Conservation (phyloP, 2,797 vertebrate genomes). For the Bucorvus abyssinicus region DNA sequence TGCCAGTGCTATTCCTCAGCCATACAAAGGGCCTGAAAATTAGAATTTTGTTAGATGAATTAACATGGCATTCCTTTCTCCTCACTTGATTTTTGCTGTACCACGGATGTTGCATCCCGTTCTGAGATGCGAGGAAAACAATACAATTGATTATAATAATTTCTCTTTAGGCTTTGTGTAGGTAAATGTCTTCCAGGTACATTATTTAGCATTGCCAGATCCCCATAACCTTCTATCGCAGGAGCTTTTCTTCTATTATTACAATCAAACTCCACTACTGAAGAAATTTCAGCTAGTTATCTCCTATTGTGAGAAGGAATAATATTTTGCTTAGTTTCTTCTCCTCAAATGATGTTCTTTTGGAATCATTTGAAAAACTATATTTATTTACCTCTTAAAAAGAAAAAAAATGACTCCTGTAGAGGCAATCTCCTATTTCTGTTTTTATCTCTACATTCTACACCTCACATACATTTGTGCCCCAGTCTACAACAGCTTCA, state of each 20-base stretch:
- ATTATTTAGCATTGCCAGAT: not conserved
- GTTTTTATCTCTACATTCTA: not conserved
- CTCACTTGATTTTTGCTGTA: not conserved
- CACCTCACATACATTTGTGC: not conserved
- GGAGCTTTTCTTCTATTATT: not conserved
- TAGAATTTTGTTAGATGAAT: slow-evolving; percentile 45
- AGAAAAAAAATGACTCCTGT: not conserved
- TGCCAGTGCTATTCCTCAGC: slow-evolving; percentile 44
- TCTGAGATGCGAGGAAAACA: slow-evolving; percentile 17
- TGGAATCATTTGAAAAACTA: not conserved
- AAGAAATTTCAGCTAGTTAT: not conserved
- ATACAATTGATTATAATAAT: slow-evolving; percentile 1
- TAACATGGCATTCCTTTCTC: slow-evolving; percentile 30
- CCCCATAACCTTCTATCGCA: not conserved
- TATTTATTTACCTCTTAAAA: not conserved
- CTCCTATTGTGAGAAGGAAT: not conserved
- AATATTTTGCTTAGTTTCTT: not conserved
- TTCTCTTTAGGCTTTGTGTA: not conserved
- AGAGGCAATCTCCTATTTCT: not conserved
- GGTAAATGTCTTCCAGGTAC: not conserved
- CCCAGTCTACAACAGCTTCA: not conserved
- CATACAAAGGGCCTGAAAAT: slow-evolving; percentile 45
- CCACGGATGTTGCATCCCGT: not conserved
- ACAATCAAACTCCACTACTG: not conserved
- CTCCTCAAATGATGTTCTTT: not conserved